phyloP scores from a whole-genome alignment of 1,140 invertebrate species.

The Ridgeia piscesae region DNA sequence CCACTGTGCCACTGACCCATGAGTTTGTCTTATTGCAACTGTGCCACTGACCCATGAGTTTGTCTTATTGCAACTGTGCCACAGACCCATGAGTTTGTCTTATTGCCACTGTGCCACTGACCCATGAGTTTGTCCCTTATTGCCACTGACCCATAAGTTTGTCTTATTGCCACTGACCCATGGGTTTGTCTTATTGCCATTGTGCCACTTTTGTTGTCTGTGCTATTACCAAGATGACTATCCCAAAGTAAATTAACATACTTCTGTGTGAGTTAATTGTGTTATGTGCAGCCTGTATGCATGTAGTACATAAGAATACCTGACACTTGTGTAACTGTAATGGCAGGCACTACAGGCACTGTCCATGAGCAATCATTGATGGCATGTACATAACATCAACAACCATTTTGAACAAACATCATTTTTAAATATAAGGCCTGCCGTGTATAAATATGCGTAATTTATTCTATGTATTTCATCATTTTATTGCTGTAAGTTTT shows the following conservation, averaged over 20 bases:
- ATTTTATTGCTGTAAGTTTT: background rate
- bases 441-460: background rate
- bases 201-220: too few relatives aligned
- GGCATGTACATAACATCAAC: background rate
- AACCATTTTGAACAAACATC: background rate
- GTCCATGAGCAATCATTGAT: background rate
- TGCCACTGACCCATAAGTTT: too few relatives aligned
- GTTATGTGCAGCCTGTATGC: background rate
- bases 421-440: background rate
- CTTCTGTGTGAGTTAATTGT: background rate
- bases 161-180: too few relatives aligned
- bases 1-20: too few relatives aligned
- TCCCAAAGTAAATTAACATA: background rate
- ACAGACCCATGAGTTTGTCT: too few relatives aligned
- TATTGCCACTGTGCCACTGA: background rate
- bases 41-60: too few relatives aligned
- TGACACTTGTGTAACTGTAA: background rate
- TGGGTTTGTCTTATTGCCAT: too few relatives aligned
- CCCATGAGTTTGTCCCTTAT: background rate
- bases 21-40: too few relatives aligned
- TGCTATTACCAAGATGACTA: background rate
- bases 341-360: background rate
- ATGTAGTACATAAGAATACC: background rate
- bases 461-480: background rate
- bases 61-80: too few relatives aligned